phyloP scores from a whole-genome alignment of 2,113 vertebrate genomes.

The Alethe diademata region DNA sequence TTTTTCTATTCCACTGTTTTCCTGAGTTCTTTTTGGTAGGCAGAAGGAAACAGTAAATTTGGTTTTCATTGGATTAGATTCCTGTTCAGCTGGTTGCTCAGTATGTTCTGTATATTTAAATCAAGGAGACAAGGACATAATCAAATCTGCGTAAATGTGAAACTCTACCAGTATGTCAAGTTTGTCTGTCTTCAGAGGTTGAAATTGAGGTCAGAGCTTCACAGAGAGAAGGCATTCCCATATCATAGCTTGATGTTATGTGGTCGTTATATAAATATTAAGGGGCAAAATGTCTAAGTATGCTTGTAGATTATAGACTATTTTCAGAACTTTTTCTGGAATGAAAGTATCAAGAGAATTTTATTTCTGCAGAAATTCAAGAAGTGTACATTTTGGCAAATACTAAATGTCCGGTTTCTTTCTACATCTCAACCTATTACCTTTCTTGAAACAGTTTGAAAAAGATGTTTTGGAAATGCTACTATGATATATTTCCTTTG shows the following conservation, averaged over 20 bases:
- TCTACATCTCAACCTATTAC: background rate
- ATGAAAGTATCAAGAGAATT: background rate
- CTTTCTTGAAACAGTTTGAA: background rate
- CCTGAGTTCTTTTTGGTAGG: background rate
- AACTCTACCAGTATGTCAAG: background rate
- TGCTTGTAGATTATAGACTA: background rate
- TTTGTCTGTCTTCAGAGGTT: background rate
- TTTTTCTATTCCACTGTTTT: background rate
- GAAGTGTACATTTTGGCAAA: background rate
- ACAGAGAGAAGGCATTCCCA: background rate
- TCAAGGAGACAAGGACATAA: background rate
- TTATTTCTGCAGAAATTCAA: background rate
- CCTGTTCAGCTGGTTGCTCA: constrained; percentile 11
- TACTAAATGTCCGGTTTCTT: background rate
- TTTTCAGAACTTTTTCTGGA: background rate
- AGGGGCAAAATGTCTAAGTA: background rate
- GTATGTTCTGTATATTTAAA: constrained; percentile 20
- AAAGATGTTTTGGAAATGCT: background rate
- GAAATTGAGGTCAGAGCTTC: constrained; percentile 20
- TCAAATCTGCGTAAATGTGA: background rate
- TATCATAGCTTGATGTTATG: background rate
- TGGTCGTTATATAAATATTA: background rate
- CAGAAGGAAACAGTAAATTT: background rate
- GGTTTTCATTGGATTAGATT: background rate
- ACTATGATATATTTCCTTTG: background rate